Evolutionary conservation across 2,113 vertebrate species (phyloP), one percentile per base, ranked within the genome.

Genomic region (Myiozetetes cayanensis): DNA sequence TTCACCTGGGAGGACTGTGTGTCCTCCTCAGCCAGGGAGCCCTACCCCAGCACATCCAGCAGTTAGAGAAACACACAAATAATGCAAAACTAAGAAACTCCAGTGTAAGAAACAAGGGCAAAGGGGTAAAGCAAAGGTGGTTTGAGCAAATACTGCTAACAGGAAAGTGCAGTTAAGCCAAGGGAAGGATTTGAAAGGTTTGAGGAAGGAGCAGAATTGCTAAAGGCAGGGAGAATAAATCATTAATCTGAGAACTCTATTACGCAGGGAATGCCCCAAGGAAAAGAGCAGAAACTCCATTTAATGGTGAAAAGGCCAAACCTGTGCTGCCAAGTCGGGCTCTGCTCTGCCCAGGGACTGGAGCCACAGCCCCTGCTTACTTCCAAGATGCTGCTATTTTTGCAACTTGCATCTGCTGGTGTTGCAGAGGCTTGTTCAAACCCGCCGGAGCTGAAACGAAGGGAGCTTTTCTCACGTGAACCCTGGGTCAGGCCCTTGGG

Each of bases 301-400:
- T 92, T 90, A 84, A 81, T 20, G 86, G 63, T 47, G 75, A 73
- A 94, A 86, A 94, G 86, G 58, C 73, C 80, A 76, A 71, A 85
- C 25, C 41, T 10, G 75, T 39, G 59, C 63, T 94, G 85, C 80
- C 88, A 72, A 68, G 70, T 73, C 10, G 37, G 76, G 82, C 72
- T 94, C 72, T 87, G 73, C 61, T 89, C 73, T 93, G 81, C 63
- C 76, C 39, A 13, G 73, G 78, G 91, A 67, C 46, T 53, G 53
- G 47, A 85, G 88, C 85, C 80, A 59, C 4, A 9, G 87, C 80
- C 91, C 81, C 89, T 90, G 66, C 79, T 89, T 44, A n/a, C 72
- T 94, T 93, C 82, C 77, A 91, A 92, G 84, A 81, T 73, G 84
- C 83, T 92, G 81, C 81, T 96, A 35, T 88, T 80, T 94, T 89